Evolutionary conservation across 2,113 vertebrate genomes (phyloP).

Genomic region (Pungitius pungitius): DNA sequence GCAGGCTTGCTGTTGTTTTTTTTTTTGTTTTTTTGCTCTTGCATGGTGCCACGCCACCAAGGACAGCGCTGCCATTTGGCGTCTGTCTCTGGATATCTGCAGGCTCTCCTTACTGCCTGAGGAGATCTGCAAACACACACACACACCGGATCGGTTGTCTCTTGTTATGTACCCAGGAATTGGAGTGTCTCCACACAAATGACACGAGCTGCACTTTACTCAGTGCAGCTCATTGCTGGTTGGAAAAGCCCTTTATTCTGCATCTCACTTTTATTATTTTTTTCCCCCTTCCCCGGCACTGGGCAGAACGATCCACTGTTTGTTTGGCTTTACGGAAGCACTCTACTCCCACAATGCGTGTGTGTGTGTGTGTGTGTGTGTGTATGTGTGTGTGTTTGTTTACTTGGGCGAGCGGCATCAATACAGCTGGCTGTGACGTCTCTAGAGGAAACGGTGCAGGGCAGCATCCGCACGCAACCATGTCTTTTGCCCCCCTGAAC

Average conservation of each 20-base stretch:
- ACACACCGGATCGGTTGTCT: conserved; percentile 37
- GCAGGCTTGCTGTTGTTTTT: no score
- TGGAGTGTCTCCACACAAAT: conserved; percentile 12
- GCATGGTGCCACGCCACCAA: conserved; percentile 70
- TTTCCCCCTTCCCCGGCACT: no score
- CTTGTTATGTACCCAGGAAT: conserved; percentile 25
- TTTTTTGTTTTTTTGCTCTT: no score
- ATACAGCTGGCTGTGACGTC: conserved; percentile 52
- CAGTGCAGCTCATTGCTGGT: background rate
- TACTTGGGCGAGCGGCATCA: conserved; percentile 36
- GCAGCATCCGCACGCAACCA: conserved; percentile 54
- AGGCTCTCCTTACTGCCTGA: conserved; percentile 53
- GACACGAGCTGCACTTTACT: conserved; percentile 10
- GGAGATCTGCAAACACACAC: conserved; percentile 9
- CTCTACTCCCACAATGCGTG: conserved; percentile 2
- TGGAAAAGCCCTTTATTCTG: conserved; percentile 2
- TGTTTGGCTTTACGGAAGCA: conserved; percentile 49
- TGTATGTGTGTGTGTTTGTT: conserved; percentile 21
- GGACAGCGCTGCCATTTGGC: conserved; percentile 61
- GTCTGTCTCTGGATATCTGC: conserved; percentile 57
- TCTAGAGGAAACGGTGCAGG: conserved; percentile 63
- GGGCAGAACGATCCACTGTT: conserved; percentile 45
- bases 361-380: conserved; percentile 14
- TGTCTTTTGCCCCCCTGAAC: conserved; percentile 36
- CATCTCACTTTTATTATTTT: conserved; percentile 12